Percentiles rank a stretch among this genome's conserved stretches.
phyloP scores from a whole-genome alignment of 2,888 invertebrate species.

The Platycheirus rosarum region DNA sequence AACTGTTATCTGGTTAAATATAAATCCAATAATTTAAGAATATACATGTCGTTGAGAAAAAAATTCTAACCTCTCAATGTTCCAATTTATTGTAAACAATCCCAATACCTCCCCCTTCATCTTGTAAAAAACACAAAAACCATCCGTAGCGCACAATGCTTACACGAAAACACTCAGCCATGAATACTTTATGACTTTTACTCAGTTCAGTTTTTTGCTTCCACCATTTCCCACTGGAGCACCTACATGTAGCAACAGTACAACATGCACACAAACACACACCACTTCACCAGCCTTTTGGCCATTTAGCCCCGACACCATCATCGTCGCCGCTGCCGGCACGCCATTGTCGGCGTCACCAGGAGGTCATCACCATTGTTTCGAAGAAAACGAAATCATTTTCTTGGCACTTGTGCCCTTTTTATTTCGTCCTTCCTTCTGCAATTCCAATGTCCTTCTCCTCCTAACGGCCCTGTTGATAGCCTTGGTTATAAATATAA shows the following conservation, averaged over 20 bases:
- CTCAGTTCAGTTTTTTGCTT: constrained; percentile 28
- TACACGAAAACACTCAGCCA: constrained; percentile 41
- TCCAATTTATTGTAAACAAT: background rate
- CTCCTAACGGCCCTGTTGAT: constrained; percentile 3
- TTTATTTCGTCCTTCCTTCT: constrained; percentile 20
- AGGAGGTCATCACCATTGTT: constrained; percentile 68
- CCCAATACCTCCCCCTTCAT: background rate
- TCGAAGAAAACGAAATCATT: constrained; percentile 65
- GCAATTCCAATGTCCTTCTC: constrained; percentile 25
- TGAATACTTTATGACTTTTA: constrained; percentile 59
- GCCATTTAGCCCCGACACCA: constrained; percentile 44
- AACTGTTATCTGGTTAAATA: no score
- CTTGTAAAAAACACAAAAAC: background rate
- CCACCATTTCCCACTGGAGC: constrained; percentile 10
- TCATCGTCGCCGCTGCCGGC: constrained; percentile 12
- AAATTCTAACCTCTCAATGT: no score
- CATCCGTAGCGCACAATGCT: constrained; percentile 24
- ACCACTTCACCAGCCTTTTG: constrained; percentile 29
- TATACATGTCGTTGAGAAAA: no score
- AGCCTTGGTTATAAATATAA: constrained; percentile 47
- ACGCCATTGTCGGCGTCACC: constrained; percentile 22
- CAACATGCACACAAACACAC: background rate
- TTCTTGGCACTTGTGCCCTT: constrained; percentile 64
- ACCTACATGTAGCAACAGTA: background rate
- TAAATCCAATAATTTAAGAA: no score